These are phyloP conservation scores for Zingel zingel DNA, from an alignment of 2,113 vertebrate species.

Conservation along the genomic window DNA sequence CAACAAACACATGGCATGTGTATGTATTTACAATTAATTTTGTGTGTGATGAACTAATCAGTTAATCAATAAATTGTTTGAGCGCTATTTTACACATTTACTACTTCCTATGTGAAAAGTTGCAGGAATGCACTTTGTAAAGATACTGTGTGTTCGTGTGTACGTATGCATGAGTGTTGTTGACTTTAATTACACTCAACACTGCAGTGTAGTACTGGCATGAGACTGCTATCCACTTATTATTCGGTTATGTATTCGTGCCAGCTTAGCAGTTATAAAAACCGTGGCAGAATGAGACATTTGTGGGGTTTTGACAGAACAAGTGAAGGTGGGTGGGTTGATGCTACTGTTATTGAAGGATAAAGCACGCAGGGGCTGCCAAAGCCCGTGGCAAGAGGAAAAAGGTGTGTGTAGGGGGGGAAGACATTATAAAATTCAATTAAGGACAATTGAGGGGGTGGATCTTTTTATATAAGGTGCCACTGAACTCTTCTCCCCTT, in stretches of 20 bases:
- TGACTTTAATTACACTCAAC: constrained; percentile 34
- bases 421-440: constrained; percentile 75
- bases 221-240: neutral
- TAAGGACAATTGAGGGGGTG: constrained; percentile 65
- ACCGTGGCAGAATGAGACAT: constrained; percentile 34
- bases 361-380: constrained; percentile 59
- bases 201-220: constrained; percentile 5
- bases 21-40: no score
- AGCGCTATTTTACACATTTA: neutral
- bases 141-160: neutral
- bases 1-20: no score
- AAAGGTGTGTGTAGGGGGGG: constrained; percentile 30
- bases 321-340: constrained; percentile 72
- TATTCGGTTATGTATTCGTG: constrained; percentile 2
- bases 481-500: constrained; percentile 47
- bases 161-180: constrained; percentile 17
- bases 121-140: neutral
- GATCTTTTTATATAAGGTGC: constrained; percentile 70
- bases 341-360: constrained; percentile 68
- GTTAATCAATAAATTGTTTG: no score
- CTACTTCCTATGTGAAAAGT: neutral
- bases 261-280: constrained; percentile 35
- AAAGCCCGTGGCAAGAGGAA: constrained; percentile 53
- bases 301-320: constrained; percentile 61
- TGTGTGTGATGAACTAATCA: no score